phyloP scores from a whole-genome alignment of 2,113 vertebrate species.

The Ophthalmolycus amberensis region DNA sequence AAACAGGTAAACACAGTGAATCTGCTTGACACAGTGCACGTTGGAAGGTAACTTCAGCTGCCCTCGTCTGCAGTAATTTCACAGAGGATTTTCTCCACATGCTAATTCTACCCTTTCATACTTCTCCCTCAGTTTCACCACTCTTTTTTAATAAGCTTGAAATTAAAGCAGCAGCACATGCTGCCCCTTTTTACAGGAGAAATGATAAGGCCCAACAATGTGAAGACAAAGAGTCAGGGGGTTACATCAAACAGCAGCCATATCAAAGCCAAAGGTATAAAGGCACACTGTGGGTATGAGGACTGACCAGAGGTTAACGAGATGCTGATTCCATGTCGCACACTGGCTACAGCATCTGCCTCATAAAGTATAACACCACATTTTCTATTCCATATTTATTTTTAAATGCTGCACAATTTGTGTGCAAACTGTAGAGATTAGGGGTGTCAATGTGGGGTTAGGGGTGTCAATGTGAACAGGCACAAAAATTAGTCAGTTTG shows the following conservation, averaged over 20 bases:
- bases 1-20: conserved; percentile 57
- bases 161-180: conserved; percentile 80
- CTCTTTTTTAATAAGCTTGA: conserved; percentile 82
- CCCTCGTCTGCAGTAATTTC: conserved; percentile 76
- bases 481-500: background rate
- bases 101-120: conserved; percentile 85
- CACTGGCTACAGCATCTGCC: background rate
- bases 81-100: conserved; percentile 80
- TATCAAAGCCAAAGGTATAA: conserved; percentile 56
- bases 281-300: conserved; percentile 13
- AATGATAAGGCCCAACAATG: conserved; percentile 70
- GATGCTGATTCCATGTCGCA: conserved; percentile 21
- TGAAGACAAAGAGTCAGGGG: conserved; percentile 56
- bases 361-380: background rate
- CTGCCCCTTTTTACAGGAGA: conserved; percentile 64
- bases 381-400: background rate
- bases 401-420: background rate
- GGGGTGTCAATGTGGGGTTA: too few species aligned
- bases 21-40: conserved; percentile 18
- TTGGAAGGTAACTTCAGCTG: conserved; percentile 46
- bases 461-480: background rate
- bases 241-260: conserved; percentile 70
- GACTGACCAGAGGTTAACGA: conserved; percentile 45
- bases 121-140: conserved; percentile 69
- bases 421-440: background rate